Conservation (phyloP, 2,113 vertebrate genomes). For the Scomber scombrus region DNA sequence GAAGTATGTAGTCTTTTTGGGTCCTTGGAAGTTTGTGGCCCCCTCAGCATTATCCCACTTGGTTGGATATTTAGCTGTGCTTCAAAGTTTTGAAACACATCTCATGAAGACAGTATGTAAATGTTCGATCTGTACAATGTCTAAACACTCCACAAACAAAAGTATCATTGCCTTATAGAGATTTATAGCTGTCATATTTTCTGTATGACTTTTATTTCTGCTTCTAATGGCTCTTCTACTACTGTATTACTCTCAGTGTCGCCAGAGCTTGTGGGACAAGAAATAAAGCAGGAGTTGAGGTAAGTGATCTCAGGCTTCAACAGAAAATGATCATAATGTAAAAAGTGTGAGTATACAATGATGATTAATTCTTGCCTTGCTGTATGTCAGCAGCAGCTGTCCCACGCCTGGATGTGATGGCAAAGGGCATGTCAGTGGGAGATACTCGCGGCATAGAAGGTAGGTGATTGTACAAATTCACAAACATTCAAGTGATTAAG, state of each 20-base stretch:
- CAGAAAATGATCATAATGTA: too few species aligned
- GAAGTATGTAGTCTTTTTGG: neutral
- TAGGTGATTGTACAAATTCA: constrained; percentile 47
- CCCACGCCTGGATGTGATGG: constrained; percentile 96
- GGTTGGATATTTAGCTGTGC: too few species aligned
- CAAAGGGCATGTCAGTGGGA: constrained; percentile 94
- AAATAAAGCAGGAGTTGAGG: constrained; percentile 93
- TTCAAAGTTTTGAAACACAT: too few species aligned
- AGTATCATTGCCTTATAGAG: neutral
- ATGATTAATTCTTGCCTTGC: neutral
- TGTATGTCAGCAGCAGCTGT: constrained; percentile 86
- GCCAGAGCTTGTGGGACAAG: constrained; percentile 89
- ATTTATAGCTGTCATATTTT: neutral
- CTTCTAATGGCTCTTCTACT: neutral
- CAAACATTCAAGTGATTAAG: too few species aligned
- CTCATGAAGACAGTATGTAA: neutral
- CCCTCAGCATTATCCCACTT: too few species aligned
- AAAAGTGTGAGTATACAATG: neutral
- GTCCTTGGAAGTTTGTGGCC: neutral
- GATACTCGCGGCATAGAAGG: constrained; percentile 96
- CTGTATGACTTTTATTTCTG: neutral
- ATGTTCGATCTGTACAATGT: neutral
- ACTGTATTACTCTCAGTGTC: constrained; percentile 71
- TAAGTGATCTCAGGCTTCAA: constrained; percentile 65
- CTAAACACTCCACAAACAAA: neutral